These are phyloP conservation scores for Smittia aterrima DNA, from an alignment of 2,888 invertebrate genomes.

Conservation along the genomic window DNA sequence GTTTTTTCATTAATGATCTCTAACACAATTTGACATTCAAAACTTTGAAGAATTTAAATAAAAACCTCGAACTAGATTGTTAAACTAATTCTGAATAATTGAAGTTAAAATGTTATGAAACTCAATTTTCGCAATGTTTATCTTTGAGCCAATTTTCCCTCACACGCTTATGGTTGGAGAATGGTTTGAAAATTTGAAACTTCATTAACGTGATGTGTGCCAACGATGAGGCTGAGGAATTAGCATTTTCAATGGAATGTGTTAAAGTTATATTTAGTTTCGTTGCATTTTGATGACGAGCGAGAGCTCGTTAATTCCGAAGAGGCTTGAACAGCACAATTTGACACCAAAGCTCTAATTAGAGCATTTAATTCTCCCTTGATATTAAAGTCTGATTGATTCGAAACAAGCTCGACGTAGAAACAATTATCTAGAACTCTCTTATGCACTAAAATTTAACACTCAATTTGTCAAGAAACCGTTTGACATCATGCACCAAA, in stretches of 20 bases:
- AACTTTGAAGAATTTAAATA: too few species aligned
- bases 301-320: background rate
- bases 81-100: background rate
- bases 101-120: background rate
- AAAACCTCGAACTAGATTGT: too few species aligned
- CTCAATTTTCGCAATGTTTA: background rate
- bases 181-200: background rate
- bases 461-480: conserved; percentile 26
- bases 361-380: background rate
- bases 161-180: background rate
- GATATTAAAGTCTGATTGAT: background rate
- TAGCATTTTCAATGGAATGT: background rate
- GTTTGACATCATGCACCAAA: background rate
- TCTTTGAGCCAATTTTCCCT: background rate
- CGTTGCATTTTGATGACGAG: background rate
- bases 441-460: conserved; percentile 16
- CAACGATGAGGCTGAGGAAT: background rate
- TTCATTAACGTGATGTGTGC: background rate
- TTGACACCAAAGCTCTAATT: background rate
- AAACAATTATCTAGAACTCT: background rate
- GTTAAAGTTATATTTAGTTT: background rate
- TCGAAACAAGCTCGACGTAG: background rate
- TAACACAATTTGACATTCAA: too few species aligned
- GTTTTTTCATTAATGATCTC: too few species aligned
- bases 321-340: background rate